These are phyloP conservation scores for Gerosis bhagava DNA, from an alignment of 2,888 invertebrate genomes.

Conservation along the genomic window DNA sequence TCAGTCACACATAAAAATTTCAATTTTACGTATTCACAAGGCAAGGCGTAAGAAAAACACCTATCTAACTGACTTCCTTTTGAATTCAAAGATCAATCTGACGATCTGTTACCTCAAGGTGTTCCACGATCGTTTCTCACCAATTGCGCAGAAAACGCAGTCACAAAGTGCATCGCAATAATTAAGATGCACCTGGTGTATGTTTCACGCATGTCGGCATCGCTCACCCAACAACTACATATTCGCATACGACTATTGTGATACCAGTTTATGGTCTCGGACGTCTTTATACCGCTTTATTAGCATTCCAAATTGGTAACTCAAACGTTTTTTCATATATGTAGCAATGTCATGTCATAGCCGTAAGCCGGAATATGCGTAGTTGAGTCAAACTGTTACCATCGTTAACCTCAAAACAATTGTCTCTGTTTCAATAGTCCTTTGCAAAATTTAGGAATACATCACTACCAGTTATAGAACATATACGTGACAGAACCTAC, in stretches of 20 bases:
- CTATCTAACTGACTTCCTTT: constrained; percentile 11
- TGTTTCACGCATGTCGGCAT: constrained; percentile 61
- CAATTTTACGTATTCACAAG: constrained; percentile 2
- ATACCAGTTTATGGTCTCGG: constrained; percentile 78
- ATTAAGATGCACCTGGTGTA: constrained; percentile 69
- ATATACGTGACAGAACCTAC: no score
- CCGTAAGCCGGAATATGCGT: constrained; percentile 43
- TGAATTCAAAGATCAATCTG: constrained; percentile 23
- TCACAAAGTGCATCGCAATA: constrained; percentile 61
- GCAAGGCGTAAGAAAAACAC: no score
- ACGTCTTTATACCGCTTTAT: constrained; percentile 69
- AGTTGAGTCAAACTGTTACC: constrained; percentile 32
- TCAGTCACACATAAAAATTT: no score
- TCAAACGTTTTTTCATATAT: constrained; percentile 72
- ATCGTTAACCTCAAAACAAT: no score
- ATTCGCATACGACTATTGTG: constrained; percentile 79
- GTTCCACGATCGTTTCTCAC: constrained; percentile 56
- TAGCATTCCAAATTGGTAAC: constrained; percentile 76
- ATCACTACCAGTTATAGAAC: no score
- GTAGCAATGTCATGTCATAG: constrained; percentile 70
- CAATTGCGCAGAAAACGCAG: constrained; percentile 45
- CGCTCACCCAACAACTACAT: constrained; percentile 69
- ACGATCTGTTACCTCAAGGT: constrained; percentile 15
- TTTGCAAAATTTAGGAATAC: no score
- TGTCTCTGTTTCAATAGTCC: no score